Base-by-base conservation (phyloP, 1,140 invertebrate species). In the Drosophila truncata region DNA sequence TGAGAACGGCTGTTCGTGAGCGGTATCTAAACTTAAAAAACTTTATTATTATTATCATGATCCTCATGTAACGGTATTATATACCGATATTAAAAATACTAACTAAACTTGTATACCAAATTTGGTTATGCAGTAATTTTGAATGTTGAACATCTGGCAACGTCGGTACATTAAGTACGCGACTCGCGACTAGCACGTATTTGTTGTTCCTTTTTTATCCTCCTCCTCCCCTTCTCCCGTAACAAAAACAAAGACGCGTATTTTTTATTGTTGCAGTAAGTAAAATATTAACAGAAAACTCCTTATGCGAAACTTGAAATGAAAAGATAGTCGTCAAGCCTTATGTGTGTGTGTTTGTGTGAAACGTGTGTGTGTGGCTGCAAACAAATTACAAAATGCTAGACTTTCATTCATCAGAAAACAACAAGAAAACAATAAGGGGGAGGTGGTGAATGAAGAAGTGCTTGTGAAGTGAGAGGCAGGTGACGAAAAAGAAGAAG, bases 391-490 rank as follows among this genome's bases (percentile, higher is more conserved):
- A 37, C 11, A 23, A 55, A 67, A 54, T 35, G 20, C 63, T 3
- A 70, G 47, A 66, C 63, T 54, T 70, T 70, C 66, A 70, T 70
- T 70, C 66, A 70, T 69, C 52, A 70, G 47, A 64, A 65, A 41
- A 41, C 61, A 64, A 42, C 14, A 64, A 52, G 18, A 33, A 50
- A 63, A 20, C 20, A 41, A 39, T 39, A 29, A 25, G 31, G 31
- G 60, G 58, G 25, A 20, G 49, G 49, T 18, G 60, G 14, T 47
- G 33, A 27, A 25, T 31, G 20, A 63, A 46, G 10, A n/a, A 44
- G 33, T 31, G 42, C 10, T 23, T 25, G 57, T 25, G 57, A 59
- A 59, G 57, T 46, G 37, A 29, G 25, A 27, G 57, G 37, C 31
- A 37, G 46, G 33, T 62, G 44, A 29, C 27, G 44, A 62, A 16